phyloP scores from a whole-genome alignment of 37 sponge, comb jelly and placozoan genomes.

The Ianthella basta region DNA sequence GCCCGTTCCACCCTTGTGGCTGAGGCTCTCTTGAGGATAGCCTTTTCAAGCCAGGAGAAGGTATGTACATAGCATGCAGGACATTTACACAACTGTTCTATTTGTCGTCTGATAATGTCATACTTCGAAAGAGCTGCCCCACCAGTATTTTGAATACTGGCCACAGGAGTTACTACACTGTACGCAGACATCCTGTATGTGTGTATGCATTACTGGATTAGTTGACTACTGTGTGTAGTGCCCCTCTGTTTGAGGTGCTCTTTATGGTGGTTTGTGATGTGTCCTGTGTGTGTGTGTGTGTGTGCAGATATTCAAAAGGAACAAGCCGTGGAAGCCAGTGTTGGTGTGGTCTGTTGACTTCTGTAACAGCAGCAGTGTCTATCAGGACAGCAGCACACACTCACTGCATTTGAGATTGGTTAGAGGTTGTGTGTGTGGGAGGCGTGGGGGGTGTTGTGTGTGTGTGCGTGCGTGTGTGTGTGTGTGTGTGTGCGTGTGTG shows the following conservation, averaged over 20 bases:
- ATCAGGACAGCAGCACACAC: slow-evolving; percentile 15
- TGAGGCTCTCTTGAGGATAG: too few species aligned
- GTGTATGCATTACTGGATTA: neutral
- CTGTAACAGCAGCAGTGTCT: slow-evolving; percentile 32
- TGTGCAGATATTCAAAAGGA: slow-evolving; percentile 6
- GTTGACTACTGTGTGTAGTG: neutral
- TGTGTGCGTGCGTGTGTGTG: neutral
- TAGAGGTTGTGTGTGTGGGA: neutral
- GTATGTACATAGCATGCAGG: too few species aligned
- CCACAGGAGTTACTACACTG: too few species aligned
- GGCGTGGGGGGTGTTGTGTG: too few species aligned
- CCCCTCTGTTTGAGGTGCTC: too few species aligned
- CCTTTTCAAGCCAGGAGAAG: too few species aligned
- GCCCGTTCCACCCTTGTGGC: too few species aligned
- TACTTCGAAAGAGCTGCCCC: too few species aligned
- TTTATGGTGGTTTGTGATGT: too few species aligned
- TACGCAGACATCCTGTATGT: neutral
- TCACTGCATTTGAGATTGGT: slow-evolving; percentile 21
- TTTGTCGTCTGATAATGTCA: too few species aligned
- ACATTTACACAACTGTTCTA: too few species aligned
- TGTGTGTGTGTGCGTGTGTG: neutral
- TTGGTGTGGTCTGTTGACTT: slow-evolving; percentile 34
- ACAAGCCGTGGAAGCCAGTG: slow-evolving; percentile 14
- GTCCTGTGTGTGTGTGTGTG: neutral
- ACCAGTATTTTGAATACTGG: too few species aligned